Evolutionary conservation across 2,888 invertebrate species (phyloP).

Genomic region (Hyppa rectilinea): DNA sequence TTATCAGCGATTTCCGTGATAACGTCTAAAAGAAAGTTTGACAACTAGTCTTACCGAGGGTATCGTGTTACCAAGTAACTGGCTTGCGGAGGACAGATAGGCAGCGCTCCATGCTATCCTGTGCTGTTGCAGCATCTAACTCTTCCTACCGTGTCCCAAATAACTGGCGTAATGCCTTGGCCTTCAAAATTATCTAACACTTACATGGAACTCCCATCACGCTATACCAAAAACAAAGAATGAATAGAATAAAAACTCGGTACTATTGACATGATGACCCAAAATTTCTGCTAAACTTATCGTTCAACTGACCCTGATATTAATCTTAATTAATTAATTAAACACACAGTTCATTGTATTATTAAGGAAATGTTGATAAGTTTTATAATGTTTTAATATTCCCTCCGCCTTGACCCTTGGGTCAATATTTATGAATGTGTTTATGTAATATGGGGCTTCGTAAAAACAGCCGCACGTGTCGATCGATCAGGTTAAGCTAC

Average conservation of each 20-base stretch:
- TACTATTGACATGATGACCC: slow-evolving; percentile 57
- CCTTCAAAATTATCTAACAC: background rate
- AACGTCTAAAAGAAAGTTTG: no score
- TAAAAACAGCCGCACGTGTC: no score
- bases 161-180: background rate
- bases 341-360: slow-evolving; percentile 68
- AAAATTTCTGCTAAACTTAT: slow-evolving; percentile 42
- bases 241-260: slow-evolving; percentile 13
- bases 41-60: no score
- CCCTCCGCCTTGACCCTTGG: slow-evolving; percentile 63
- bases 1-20: background rate
- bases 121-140: background rate
- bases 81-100: no score
- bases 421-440: slow-evolving; percentile 2
- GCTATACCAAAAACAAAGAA: slow-evolving; percentile 12
- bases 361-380: slow-evolving; percentile 65
- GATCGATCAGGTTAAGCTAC: no score
- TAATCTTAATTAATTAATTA: slow-evolving; percentile 55
- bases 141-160: background rate
- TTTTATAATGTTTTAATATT: slow-evolving; percentile 41
- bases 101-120: no score
- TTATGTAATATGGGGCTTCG: no score
- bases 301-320: slow-evolving; percentile 51
- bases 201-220: background rate
- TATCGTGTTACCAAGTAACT: no score